phyloP scores from a whole-genome alignment of 2,888 invertebrate species.

The Timema cristinae region DNA sequence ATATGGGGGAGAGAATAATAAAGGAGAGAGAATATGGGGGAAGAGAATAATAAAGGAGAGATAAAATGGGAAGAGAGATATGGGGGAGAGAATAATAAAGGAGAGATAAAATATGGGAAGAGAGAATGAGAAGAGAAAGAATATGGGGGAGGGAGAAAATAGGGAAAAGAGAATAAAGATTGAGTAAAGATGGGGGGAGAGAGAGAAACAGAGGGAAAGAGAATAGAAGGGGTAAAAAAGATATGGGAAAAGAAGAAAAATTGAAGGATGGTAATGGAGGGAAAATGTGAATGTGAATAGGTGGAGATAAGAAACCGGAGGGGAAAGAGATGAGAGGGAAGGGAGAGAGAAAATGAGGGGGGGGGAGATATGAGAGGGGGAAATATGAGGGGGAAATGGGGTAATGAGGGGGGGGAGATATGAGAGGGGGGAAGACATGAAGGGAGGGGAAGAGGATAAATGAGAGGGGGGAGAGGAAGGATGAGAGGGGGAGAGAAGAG shows the following conservation, averaged over 20 bases:
- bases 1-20: constrained; percentile 5
- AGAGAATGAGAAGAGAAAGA: not conserved
- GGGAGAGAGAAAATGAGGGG: not conserved
- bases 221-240: not conserved
- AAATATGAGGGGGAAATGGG: not conserved
- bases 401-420: not conserved
- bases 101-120: not conserved
- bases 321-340: not conserved
- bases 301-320: not conserved
- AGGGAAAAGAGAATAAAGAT: not conserved
- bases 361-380: not conserved
- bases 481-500: too few relatives aligned
- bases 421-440: too few relatives aligned
- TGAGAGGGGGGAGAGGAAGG: too few relatives aligned
- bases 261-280: too few relatives aligned
- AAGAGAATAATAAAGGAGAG: not conserved
- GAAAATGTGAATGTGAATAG: too few relatives aligned
- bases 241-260: too few relatives aligned
- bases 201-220: not conserved
- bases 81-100: not conserved
- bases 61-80: not conserved
- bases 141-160: too few relatives aligned
- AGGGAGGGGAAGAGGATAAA: too few relatives aligned
- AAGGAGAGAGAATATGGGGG: not conserved
- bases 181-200: not conserved